Evolutionary conservation across 2,113 vertebrate genomes (phyloP), one percentile per base, ranked within the genome.

Genomic region (Capreolus pygargus): DNA sequence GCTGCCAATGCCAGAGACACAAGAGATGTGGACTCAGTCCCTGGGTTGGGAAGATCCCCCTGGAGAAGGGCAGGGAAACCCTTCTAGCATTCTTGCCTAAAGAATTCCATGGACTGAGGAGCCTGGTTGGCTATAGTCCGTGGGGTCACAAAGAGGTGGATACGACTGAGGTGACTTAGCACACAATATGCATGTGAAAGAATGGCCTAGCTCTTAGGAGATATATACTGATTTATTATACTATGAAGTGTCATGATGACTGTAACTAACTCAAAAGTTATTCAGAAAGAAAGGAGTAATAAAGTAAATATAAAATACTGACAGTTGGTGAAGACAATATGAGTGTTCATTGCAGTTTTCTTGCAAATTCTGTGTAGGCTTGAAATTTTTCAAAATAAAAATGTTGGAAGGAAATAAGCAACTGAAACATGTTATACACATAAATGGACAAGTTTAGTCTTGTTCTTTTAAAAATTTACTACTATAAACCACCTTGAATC

Each of bases 301-400:
- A 52, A 86, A 60, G 8, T 6, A 50, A 25, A 52, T 54, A 3
- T 86, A 79, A 91, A 86, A 67, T 81, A 64, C 1, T 52, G 12
- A 61, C 8, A 64, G 30, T 2, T 50, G 50, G 4, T 86, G 10
- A 90, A 76, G 27, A 61, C 36, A 67, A 7, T 30, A 2, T 52
- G 23, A 57, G 0, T 55, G 13, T 93, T 54, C 33, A 45, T 50
- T 67, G 27, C 61, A n/a, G 55, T 43, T 36, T 33, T 79, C 55
- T 39, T 55, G 25, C 1, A 86, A 43, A 9, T 83, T 86, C 82
- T 78, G 7, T 45, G 4, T 33, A 52, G 17, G 28, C 45, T n/a
- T 94, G 36, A 95, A 86, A 39, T 14, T 16, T 86, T 89, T 89
- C 55, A 89, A 86, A 89, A 52, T 43, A 61, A 92, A 76, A 95